Evolutionary conservation across 2,888 invertebrate genomes (phyloP), one percentile per base, ranked within the genome.

Genomic region (Mesorhabditis spiculigera): DNA sequence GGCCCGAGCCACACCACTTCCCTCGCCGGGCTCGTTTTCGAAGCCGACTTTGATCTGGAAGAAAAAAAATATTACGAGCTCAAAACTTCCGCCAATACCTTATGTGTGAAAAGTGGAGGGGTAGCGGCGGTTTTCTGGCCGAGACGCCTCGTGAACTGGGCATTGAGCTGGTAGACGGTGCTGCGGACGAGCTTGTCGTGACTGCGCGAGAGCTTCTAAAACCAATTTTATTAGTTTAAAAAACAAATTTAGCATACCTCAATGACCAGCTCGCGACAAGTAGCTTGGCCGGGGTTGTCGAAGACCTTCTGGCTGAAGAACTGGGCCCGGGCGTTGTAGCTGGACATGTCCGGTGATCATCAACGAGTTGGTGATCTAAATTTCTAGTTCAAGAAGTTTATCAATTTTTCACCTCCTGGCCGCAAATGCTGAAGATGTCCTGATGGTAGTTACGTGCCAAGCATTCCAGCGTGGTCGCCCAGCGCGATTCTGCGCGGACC

Each of bases 11-110:
- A 99, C 98, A 4, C 98, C 98, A 71, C 94, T 94, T 68, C 98
- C 98, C 88, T 99, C 98, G 4, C 98, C 98, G 0, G 97, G 97
- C 87, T 99, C 98, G 87, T 98, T 97, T 13, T 77, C 74, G 76
- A 86, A 86, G 5, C 78, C 75, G 43, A 81, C 85, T 63, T 82
- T 82, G 4, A 85, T 78, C 71, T 75, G 66, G 63, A 63, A 67
- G 71, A 68, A 69, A 45, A n/a, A 42, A 58, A 58, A 58, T 13
- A n/a, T n/a, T n/a, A 13, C 10, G 58, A 58, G n/a, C 10, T 58
- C 10, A 58, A 10, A 10, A 10, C 58, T 58, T 58, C 8, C 8
- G 43, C 62, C 28, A 41, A 43, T 58, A 65, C 69, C 50, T 67
- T 67, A 5, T 62, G 42, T 61, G 67, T 67, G 44, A 58, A 67